Evolutionary conservation across 1,140 invertebrate species (phyloP).

Genomic region (Brachionus rubens): DNA sequence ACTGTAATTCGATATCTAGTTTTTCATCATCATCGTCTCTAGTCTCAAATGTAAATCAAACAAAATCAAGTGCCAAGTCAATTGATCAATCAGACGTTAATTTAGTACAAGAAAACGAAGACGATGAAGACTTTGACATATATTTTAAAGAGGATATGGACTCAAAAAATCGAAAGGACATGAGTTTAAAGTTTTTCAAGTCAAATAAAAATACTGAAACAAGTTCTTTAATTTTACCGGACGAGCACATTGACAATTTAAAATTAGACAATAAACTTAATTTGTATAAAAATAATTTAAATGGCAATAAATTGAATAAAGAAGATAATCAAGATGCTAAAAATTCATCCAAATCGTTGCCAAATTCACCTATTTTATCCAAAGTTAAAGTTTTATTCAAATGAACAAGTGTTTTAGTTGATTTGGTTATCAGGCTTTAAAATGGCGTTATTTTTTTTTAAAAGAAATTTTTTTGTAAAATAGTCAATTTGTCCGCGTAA

Average conservation of each 20-base stretch:
- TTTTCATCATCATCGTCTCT: not conserved
- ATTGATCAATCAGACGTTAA: constrained; percentile 19
- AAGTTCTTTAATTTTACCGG: not conserved
- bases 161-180: not conserved
- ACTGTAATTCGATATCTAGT: not conserved
- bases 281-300: not conserved
- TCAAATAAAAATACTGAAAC: not conserved
- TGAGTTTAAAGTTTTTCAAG: not conserved
- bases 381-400: constrained; percentile 32
- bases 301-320: not conserved
- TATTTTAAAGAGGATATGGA: constrained; percentile 9
- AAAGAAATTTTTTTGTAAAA: no score
- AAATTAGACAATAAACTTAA: constrained; percentile 41
- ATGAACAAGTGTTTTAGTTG: no score
- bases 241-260: constrained; percentile 34
- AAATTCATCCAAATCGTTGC: not conserved
- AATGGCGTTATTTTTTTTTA: no score
- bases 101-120: not conserved
- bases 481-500: no score
- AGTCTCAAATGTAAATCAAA: not conserved
- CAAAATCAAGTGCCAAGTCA: constrained; percentile 32
- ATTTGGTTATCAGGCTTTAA: no score
- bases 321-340: not conserved
- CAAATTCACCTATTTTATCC: not conserved
- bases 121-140: constrained; percentile 14